A percentile compares a stretch with the other conserved stretches of the same genome.
Evolutionary conservation across 2,113 vertebrate species (phyloP).

Genomic region (Mastomys coucha): DNA sequence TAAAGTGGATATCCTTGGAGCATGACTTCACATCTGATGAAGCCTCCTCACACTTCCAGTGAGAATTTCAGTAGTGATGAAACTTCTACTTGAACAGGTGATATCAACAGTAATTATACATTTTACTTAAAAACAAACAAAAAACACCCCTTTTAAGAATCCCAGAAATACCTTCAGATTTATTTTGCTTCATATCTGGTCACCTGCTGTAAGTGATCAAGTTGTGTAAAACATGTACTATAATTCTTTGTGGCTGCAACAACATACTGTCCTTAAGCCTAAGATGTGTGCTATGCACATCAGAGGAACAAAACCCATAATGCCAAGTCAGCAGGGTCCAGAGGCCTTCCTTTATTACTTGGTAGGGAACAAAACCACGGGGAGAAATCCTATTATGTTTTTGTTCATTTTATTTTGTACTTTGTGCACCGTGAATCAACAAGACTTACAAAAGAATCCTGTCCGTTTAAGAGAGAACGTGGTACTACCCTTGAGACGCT

Average conservation of each 20-base stretch:
- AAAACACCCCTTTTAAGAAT: background rate
- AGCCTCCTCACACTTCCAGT: slow-evolving; percentile 77
- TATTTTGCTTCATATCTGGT: slow-evolving; percentile 40
- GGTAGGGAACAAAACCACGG: slow-evolving; percentile 15
- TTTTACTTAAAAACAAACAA: background rate
- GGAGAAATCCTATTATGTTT: slow-evolving; percentile 64
- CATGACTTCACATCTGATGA: slow-evolving; percentile 78
- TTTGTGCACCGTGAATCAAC: slow-evolving; percentile 15
- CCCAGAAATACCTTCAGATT: slow-evolving; percentile 62
- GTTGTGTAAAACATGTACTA: background rate
- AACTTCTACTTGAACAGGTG: slow-evolving; percentile 76
- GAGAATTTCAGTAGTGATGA: slow-evolving; percentile 77
- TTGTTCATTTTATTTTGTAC: slow-evolving; percentile 68
- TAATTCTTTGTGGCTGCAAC: background rate
- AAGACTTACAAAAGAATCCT: slow-evolving; percentile 46
- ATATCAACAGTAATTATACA: slow-evolving; percentile 61
- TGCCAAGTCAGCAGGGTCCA: slow-evolving; percentile 4
- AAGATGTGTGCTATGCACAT: background rate
- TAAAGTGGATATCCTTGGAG: slow-evolving; percentile 82
- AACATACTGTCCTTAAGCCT: background rate
- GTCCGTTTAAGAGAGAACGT: slow-evolving; percentile 46
- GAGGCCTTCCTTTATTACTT: slow-evolving; percentile 24
- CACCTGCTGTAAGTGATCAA: background rate
- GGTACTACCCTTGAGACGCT: background rate
- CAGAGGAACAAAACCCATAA: slow-evolving; percentile 21